These are phyloP conservation scores for Natator depressus DNA, from an alignment of 2,113 vertebrate species.

Conservation along the genomic window DNA sequence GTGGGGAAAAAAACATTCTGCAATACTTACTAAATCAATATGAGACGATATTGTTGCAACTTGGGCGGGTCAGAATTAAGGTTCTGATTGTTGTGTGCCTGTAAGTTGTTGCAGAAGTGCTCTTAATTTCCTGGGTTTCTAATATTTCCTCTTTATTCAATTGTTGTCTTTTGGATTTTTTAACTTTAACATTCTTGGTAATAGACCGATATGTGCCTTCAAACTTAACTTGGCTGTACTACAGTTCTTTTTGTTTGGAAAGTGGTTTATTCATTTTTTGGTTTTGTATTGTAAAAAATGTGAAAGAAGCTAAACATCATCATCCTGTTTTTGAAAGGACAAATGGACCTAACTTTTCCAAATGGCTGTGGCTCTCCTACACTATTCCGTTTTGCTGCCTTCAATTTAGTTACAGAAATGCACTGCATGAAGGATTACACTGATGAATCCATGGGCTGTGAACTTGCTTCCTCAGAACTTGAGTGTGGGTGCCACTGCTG, in stretches of 20 bases:
- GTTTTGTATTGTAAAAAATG: not conserved
- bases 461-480: not conserved
- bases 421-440: not conserved
- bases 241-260: not conserved
- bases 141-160: not conserved
- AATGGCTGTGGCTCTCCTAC: not conserved
- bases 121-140: not conserved
- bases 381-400: not conserved
- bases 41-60: not conserved
- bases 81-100: not conserved
- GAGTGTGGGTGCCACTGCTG: not conserved
- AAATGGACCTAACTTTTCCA: not conserved
- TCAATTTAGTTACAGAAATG: slow-evolving; percentile 14
- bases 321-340: not conserved
- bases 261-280: not conserved
- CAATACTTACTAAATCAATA: not conserved
- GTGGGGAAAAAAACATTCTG: not conserved
- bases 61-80: not conserved
- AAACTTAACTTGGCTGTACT: not conserved
- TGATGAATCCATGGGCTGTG: not conserved
- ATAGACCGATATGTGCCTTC: not conserved
- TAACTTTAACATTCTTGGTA: not conserved
- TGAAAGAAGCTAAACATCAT: not conserved
- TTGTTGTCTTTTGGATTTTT: not conserved
- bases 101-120: not conserved